Conservation (phyloP, 92 coral and sea anemone species). For the Zoanthus sansibaricus region DNA sequence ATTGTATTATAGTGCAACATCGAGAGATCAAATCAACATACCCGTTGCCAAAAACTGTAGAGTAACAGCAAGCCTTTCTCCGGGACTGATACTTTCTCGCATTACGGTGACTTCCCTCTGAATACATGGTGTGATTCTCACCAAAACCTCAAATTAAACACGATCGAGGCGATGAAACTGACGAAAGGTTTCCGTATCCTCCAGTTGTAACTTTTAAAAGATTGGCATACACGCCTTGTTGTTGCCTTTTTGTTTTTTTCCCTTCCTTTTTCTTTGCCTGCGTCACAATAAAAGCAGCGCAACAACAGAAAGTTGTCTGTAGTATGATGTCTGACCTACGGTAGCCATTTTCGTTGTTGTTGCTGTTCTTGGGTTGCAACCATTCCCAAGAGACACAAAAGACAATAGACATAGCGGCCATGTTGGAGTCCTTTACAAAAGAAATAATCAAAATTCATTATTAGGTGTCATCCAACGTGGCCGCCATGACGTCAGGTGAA, state of each 20-base stretch:
- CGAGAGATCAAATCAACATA: constrained; percentile 6
- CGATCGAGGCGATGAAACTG: constrained; percentile 53
- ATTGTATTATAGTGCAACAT: background rate
- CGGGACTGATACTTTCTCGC: constrained; percentile 59
- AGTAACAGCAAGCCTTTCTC: constrained; percentile 66
- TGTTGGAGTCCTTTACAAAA: too few relatives aligned
- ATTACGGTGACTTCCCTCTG: constrained; percentile 48
- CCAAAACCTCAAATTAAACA: constrained; percentile 40
- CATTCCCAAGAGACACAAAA: too few relatives aligned
- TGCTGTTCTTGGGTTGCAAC: too few relatives aligned
- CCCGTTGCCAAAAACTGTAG: constrained; percentile 62
- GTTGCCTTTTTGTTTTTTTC: background rate
- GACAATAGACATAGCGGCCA: too few relatives aligned
- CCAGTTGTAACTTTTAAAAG: constrained; percentile 18
- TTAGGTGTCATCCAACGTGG: too few relatives aligned
- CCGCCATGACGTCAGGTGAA: too few relatives aligned
- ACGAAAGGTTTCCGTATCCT: constrained; percentile 53
- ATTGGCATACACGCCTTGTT: constrained; percentile 48
- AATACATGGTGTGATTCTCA: constrained; percentile 36
- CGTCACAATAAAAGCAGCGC: constrained; percentile 6
- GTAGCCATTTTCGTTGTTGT: background rate
- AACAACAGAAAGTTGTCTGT: constrained; percentile 12
- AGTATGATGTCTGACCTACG: background rate
- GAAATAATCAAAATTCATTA: too few relatives aligned
- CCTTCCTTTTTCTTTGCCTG: background rate